Conservation (phyloP, 2,888 invertebrate species). For the Thelaira solivaga region DNA sequence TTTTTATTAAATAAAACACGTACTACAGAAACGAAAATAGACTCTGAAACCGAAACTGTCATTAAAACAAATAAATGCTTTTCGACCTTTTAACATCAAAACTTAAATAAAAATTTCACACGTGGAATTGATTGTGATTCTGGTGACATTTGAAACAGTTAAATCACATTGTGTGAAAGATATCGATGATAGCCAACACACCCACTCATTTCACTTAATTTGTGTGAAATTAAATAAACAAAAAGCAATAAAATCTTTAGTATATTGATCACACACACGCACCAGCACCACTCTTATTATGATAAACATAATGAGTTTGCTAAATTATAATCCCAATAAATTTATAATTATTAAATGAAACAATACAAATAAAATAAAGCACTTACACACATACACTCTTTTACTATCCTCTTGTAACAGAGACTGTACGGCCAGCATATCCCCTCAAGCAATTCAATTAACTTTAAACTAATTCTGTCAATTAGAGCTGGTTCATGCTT, state of each 20-base stretch:
- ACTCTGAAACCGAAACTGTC: not conserved
- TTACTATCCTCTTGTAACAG: not conserved
- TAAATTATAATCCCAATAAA: conserved; percentile 56
- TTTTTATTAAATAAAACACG: no score
- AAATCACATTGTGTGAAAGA: conserved; percentile 56
- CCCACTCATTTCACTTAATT: conserved; percentile 30
- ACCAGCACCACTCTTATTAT: no score
- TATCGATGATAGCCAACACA: conserved; percentile 61
- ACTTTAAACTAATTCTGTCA: no score
- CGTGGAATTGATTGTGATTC: conserved; percentile 39
- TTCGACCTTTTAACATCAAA: not conserved
- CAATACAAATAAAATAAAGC: conserved; percentile 12
- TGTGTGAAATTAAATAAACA: conserved; percentile 6
- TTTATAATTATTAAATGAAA: conserved; percentile 54
- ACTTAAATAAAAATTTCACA: conserved; percentile 2
- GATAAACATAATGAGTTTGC: conserved; percentile 58
- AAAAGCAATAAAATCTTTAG: not conserved
- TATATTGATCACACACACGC: conserved; percentile 3
- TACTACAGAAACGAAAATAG: conserved; percentile 34
- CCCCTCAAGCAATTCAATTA: no score
- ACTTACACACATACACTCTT: not conserved
- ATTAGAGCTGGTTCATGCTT: no score
- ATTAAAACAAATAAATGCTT: not conserved
- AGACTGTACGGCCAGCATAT: no score
- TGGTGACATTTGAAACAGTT: conserved; percentile 57